A percentile compares a stretch with the other conserved stretches of the same genome.
phyloP scores from a whole-genome alignment of 2,113 vertebrate genomes.

The Ictalurus punctatus region DNA sequence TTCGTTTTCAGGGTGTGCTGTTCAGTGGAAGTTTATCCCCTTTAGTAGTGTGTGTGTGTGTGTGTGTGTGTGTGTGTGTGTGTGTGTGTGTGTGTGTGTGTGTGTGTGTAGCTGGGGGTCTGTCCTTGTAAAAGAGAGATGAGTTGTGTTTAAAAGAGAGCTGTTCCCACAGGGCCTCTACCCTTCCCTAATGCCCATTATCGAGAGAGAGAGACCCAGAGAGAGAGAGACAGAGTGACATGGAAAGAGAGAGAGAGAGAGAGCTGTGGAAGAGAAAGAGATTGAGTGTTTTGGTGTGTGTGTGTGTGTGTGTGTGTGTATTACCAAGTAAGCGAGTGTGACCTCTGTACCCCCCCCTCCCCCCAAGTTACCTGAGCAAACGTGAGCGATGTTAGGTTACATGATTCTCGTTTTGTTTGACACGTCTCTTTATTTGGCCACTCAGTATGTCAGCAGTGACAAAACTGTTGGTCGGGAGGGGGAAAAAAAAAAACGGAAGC shows the following conservation, averaged over 20 bases:
- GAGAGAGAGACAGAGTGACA: background rate
- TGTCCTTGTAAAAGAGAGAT: slow-evolving; percentile 47
- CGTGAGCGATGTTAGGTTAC: slow-evolving; percentile 15
- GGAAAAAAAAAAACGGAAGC: slow-evolving; percentile 17
- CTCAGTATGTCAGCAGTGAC: background rate
- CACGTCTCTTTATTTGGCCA: background rate
- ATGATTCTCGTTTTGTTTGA: background rate
- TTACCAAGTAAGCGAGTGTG: slow-evolving; percentile 26
- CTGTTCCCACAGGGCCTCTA: slow-evolving; percentile 66
- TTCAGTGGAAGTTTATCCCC: slow-evolving; percentile 52
- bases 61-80: slow-evolving; percentile 13
- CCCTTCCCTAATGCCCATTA: slow-evolving; percentile 65
- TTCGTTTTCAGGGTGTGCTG: slow-evolving; percentile 12
- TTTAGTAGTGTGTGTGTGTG: slow-evolving; percentile 25
- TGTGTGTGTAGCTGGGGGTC: background rate
- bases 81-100: too few relatives aligned
- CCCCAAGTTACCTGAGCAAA: slow-evolving; percentile 21
- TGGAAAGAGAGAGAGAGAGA: background rate
- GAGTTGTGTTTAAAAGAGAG: slow-evolving; percentile 41
- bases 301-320: slow-evolving; percentile 33
- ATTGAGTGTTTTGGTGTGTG: background rate
- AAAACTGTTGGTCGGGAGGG: background rate
- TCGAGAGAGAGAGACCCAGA: slow-evolving; percentile 53
- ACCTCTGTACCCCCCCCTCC: slow-evolving; percentile 10
- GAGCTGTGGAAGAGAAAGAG: slow-evolving; percentile 18